phyloP scores from a whole-genome alignment of 2,113 vertebrate genomes.

The Cryptotis parvus region DNA sequence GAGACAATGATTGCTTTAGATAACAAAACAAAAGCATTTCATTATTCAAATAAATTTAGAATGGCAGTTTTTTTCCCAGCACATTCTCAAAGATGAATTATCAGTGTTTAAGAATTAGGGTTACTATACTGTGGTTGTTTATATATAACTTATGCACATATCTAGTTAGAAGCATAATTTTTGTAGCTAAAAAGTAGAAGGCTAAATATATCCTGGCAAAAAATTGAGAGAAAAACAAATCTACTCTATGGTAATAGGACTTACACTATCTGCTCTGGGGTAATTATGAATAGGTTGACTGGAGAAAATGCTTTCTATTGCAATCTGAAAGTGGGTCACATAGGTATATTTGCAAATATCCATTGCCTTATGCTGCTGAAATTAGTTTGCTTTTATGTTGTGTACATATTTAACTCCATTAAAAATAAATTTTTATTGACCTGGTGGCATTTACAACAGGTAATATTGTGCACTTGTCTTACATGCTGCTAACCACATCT shows the following conservation, averaged over 20 bases:
- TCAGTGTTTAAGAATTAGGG: not conserved
- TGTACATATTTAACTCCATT: not conserved
- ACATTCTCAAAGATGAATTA: not conserved
- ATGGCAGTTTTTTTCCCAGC: not conserved
- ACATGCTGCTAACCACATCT: too few species aligned
- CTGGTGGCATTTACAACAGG: too few species aligned
- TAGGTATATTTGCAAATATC: not conserved
- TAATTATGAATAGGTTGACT: not conserved
- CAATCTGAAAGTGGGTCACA: not conserved
- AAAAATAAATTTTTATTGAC: not conserved
- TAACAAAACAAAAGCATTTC: constrained; percentile 18
- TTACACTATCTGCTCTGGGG: not conserved
- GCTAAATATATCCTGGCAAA: not conserved
- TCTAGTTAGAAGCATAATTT: not conserved
- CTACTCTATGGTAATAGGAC: not conserved
- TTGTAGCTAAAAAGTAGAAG: not conserved
- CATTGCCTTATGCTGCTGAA: not conserved
- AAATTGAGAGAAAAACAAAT: not conserved
- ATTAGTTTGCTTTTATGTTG: not conserved
- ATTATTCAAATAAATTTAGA: constrained; percentile 13
- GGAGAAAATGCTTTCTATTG: not conserved
- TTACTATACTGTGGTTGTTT: not conserved
- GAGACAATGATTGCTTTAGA: not conserved
- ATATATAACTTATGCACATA: not conserved
- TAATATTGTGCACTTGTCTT: too few species aligned